Conservation (phyloP, 2,113 vertebrate species). For the Stigmatopora argus region DNA sequence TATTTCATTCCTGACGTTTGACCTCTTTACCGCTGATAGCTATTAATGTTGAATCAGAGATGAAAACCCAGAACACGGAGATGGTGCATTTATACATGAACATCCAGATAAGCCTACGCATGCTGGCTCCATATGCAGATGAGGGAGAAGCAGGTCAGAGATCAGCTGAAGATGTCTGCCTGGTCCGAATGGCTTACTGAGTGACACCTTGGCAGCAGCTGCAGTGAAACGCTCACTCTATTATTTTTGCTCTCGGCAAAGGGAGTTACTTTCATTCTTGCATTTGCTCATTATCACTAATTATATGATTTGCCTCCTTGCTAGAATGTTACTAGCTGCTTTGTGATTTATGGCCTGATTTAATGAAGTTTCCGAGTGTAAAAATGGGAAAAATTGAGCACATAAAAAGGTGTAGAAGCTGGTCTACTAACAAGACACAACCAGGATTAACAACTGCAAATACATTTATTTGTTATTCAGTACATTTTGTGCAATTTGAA, state of each 20-base stretch:
- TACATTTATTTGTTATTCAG: not conserved
- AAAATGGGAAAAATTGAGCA: not conserved
- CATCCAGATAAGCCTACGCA: not conserved
- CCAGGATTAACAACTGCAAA: not conserved
- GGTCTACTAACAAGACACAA: not conserved
- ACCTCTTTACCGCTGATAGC: conserved; percentile 1
- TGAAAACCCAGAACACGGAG: not conserved
- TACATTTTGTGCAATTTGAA: not conserved
- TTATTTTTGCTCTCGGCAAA: not conserved
- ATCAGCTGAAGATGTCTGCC: not conserved
- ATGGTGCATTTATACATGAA: not conserved
- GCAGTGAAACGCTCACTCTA: not conserved
- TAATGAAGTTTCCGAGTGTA: not conserved
- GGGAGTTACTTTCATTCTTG: not conserved
- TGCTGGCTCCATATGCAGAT: not conserved
- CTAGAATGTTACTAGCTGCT: not conserved
- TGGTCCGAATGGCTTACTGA: conserved; percentile 2
- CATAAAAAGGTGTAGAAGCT: not conserved
- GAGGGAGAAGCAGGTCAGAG: conserved; percentile 3
- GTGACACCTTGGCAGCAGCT: conserved; percentile 9
- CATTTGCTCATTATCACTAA: not conserved
- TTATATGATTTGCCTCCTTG: not conserved
- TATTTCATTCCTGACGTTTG: conserved; percentile 12
- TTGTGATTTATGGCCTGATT: not conserved
- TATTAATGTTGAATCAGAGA: conserved; percentile 1